Conservation (phyloP, 2,888 invertebrate species). For the Pristionchus maxplancki region DNA sequence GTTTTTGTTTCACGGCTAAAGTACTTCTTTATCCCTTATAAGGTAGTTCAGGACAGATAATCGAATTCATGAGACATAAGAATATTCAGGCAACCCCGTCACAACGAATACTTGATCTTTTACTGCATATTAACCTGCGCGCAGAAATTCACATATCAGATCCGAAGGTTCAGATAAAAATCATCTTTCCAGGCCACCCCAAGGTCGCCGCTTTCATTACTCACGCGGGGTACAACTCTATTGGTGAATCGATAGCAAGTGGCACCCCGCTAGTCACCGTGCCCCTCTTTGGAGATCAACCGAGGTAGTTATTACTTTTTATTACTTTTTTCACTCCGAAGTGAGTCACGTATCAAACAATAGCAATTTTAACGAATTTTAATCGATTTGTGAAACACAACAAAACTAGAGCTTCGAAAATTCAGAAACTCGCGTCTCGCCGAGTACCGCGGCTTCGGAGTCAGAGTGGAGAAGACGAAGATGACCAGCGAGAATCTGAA, state of each 20-base stretch:
- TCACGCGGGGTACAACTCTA: constrained; percentile 44
- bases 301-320: not conserved
- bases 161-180: too few species aligned
- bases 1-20: too few species aligned
- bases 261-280: constrained; percentile 34
- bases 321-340: not conserved
- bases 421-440: constrained; percentile 46
- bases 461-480: constrained; percentile 10
- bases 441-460: constrained; percentile 19
- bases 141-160: too few species aligned
- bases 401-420: not conserved
- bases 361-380: not conserved
- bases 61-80: too few species aligned
- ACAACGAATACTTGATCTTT: too few species aligned
- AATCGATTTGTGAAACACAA: too few species aligned
- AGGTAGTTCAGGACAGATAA: too few species aligned
- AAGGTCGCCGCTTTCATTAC: constrained; percentile 48
- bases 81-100: too few species aligned
- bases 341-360: not conserved
- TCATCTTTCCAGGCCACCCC: constrained; percentile 9
- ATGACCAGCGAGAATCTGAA: not conserved
- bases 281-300: constrained; percentile 12
- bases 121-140: too few species aligned
- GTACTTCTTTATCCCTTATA: too few species aligned
- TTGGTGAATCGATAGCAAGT: constrained; percentile 22